Evolutionary conservation across 2,113 vertebrate genomes (phyloP).

Genomic region (Okapia johnstoni): DNA sequence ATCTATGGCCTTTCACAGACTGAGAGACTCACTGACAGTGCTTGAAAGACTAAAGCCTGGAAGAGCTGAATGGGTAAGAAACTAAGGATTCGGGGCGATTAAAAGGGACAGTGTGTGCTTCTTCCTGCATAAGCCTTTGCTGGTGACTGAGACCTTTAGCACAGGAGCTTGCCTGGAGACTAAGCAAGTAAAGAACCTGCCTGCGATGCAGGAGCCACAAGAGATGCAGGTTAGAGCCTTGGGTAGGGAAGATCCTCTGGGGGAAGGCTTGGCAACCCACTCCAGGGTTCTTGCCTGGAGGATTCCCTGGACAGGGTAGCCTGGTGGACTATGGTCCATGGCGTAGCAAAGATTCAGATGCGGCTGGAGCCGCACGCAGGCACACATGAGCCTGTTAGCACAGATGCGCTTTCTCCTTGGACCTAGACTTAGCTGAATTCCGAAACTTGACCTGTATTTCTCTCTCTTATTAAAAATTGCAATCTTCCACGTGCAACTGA

Average conservation of each 20-base stretch:
- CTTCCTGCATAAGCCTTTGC: neutral
- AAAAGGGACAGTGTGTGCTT: fast-evolving
- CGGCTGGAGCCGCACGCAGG: neutral
- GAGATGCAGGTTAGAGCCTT: neutral
- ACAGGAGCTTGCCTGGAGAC: neutral
- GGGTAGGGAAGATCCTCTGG: neutral
- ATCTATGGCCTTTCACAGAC: neutral
- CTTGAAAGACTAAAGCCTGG: fast-evolving
- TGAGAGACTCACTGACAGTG: neutral
- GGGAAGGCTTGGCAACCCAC: neutral
- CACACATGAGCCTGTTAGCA: neutral
- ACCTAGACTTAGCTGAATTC: neutral
- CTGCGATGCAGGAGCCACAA: neutral
- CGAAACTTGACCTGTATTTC: neutral
- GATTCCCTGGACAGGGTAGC: neutral
- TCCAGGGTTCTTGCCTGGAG: neutral
- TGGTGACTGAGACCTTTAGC: neutral
- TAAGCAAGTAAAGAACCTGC: neutral
- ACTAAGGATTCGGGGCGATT: fast-evolving
- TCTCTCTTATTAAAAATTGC: neutral
- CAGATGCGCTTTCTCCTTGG: neutral
- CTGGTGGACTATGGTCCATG: neutral
- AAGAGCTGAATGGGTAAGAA: fast-evolving
- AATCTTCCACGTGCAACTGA: neutral
- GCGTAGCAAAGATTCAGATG: fast-evolving